phyloP scores from a whole-genome alignment of 1,140 invertebrate species.

The Nilaparvata lugens region DNA sequence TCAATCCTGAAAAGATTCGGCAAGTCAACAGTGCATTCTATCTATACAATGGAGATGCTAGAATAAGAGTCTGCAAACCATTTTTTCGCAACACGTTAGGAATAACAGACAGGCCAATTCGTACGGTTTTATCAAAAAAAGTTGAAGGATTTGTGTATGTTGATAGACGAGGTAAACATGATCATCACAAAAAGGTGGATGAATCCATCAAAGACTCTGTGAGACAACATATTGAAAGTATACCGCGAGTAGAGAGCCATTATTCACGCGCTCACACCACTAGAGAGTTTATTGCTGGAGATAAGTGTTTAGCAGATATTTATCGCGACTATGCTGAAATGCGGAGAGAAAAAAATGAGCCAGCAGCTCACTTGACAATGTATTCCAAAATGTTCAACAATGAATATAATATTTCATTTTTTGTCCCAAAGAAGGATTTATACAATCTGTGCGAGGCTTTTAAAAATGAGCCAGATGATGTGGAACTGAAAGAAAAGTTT shows the following conservation, averaged over 20 bases:
- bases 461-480: slow-evolving; percentile 11
- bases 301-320: no score
- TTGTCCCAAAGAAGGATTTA: slow-evolving; percentile 20
- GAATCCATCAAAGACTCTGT: slow-evolving; percentile 7
- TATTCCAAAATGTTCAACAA: slow-evolving; percentile 21
- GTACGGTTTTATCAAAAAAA: slow-evolving; percentile 14
- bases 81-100: slow-evolving; percentile 19
- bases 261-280: slow-evolving; percentile 11
- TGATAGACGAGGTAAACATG: slow-evolving; percentile 8
- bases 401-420: slow-evolving; percentile 22
- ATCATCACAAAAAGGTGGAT: slow-evolving; percentile 2
- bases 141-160: slow-evolving; percentile 1
- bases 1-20: not conserved
- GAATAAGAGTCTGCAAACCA: slow-evolving; percentile 12
- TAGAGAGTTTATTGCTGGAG: slow-evolving; percentile 14
- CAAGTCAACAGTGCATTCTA: slow-evolving; percentile 4
- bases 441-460: slow-evolving; percentile 18
- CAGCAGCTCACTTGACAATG: slow-evolving; percentile 14
- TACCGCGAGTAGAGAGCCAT: slow-evolving; percentile 14
- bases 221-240: slow-evolving; percentile 11
- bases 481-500: slow-evolving; percentile 8
- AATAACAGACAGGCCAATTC: slow-evolving; percentile 17
- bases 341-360: slow-evolving; percentile 3
- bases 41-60: slow-evolving; percentile 4
- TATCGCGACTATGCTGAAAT: no score